Conservation (phyloP, 2,888 invertebrate species). For the Acronicta psi region DNA sequence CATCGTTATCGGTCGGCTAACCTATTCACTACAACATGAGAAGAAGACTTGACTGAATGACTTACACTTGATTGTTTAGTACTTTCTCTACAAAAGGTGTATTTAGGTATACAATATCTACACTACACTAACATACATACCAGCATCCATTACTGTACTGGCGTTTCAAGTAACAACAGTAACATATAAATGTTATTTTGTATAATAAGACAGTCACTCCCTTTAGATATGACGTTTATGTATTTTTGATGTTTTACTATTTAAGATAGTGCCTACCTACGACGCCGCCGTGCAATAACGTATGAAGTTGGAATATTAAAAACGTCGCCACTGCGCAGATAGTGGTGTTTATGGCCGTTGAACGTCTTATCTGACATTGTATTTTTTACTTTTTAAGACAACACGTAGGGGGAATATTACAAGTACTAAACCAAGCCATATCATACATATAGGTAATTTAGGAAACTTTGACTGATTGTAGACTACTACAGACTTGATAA, state of each 20-base stretch:
- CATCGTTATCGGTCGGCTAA: too few relatives aligned
- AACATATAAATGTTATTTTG: neutral
- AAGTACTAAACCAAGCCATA: too few relatives aligned
- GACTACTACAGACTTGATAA: too few relatives aligned
- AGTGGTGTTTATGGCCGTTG: constrained; percentile 19
- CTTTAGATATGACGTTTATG: constrained; percentile 22
- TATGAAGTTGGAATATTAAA: constrained; percentile 27
- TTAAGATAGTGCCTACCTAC: constrained; percentile 21
- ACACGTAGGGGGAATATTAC: neutral
- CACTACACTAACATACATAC: too few relatives aligned
- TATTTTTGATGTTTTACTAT: constrained; percentile 22
- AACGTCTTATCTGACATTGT: constrained; percentile 6
- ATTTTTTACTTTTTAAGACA: constrained; percentile 3
- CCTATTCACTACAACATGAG: too few relatives aligned
- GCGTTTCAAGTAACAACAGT: neutral
- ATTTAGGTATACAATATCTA: too few relatives aligned
- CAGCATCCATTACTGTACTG: neutral
- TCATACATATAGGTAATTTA: too few relatives aligned
- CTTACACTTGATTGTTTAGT: too few relatives aligned
- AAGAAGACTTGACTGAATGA: too few relatives aligned
- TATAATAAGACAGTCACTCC: neutral
- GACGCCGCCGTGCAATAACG: constrained; percentile 2
- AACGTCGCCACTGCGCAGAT: constrained; percentile 18
- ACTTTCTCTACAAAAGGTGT: too few relatives aligned
- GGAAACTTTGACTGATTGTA: too few relatives aligned